Conservation (phyloP, 1,140 invertebrate species). For the Galleria mellonella region DNA sequence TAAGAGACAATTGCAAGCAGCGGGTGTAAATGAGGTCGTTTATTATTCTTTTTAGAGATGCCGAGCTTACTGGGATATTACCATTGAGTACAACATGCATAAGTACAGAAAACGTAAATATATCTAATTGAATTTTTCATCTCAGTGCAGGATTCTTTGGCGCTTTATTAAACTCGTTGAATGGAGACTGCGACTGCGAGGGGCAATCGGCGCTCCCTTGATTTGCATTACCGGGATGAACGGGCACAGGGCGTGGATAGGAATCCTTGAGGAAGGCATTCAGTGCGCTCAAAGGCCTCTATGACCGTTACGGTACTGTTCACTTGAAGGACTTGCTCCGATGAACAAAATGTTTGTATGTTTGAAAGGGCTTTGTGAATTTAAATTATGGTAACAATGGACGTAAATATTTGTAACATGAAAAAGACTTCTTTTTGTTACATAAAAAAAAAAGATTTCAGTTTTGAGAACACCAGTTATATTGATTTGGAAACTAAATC, state of each 20-base stretch:
- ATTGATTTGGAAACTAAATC: too few relatives aligned
- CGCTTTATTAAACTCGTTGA: constrained; percentile 34
- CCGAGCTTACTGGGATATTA: constrained; percentile 15
- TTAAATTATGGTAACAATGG: too few relatives aligned
- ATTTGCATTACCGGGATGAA: constrained; percentile 29
- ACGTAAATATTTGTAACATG: too few relatives aligned
- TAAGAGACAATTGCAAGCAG: constrained; percentile 15
- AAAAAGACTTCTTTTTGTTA: too few relatives aligned
- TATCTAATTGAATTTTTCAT: constrained; percentile 44
- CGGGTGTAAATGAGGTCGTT: constrained; percentile 25
- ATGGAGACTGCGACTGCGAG: constrained; percentile 16
- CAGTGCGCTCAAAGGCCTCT: constrained; percentile 19
- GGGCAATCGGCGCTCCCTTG: constrained; percentile 22
- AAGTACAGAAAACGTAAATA: constrained; percentile 29
- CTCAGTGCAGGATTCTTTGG: constrained; percentile 20
- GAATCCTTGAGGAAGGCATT: constrained; percentile 19
- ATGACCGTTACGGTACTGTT: neutral
- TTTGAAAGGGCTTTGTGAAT: too few relatives aligned
- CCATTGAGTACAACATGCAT: constrained; percentile 22
- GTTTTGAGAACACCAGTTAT: too few relatives aligned
- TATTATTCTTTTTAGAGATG: constrained; percentile 13
- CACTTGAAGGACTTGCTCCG: neutral
- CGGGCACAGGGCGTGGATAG: constrained; percentile 18
- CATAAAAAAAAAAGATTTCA: too few relatives aligned
- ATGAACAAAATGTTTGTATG: neutral